Conservation (phyloP, 2,888 invertebrate genomes). For the Drosophila cyrtoloma region DNA sequence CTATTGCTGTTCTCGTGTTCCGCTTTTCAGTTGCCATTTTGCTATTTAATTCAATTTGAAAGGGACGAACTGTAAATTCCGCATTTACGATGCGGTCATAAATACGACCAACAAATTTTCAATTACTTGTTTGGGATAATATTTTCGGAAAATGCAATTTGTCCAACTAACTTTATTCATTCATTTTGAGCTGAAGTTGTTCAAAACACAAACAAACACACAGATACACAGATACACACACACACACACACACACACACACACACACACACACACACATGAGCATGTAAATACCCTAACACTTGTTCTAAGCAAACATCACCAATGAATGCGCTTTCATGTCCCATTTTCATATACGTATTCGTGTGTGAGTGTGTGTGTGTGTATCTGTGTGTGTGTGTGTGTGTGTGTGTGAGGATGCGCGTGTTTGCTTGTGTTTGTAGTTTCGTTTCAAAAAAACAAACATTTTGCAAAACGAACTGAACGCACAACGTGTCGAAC, state of each 20-base stretch:
- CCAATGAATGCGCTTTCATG: constrained; percentile 57
- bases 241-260: constrained; percentile 31
- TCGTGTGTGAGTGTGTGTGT: constrained; percentile 4
- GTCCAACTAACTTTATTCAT: constrained; percentile 81
- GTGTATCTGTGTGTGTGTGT: constrained; percentile 18
- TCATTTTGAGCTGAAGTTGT: constrained; percentile 58
- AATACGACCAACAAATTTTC: constrained; percentile 76
- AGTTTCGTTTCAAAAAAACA: constrained; percentile 58
- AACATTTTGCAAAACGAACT: constrained; percentile 60
- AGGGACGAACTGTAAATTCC: constrained; percentile 22
- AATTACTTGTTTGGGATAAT: constrained; percentile 81
- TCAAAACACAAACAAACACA: constrained; percentile 13
- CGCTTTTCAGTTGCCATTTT: constrained; percentile 17
- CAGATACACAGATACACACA: constrained; percentile 28
- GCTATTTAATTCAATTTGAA: constrained; percentile 6
- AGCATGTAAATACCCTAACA: constrained; percentile 23
- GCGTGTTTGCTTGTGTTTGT: constrained; percentile 64
- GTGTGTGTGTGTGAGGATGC: constrained; percentile 22
- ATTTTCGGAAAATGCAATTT: constrained; percentile 81
- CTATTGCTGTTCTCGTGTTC: neutral
- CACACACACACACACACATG: constrained; percentile 25
- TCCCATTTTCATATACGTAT: constrained; percentile 22
- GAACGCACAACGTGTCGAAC: constrained; percentile 30
- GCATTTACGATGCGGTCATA: constrained; percentile 53
- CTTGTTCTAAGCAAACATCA: constrained; percentile 58